Evolutionary conservation across 2,113 vertebrate genomes (phyloP).

Genomic region (Sprattus sprattus): DNA sequence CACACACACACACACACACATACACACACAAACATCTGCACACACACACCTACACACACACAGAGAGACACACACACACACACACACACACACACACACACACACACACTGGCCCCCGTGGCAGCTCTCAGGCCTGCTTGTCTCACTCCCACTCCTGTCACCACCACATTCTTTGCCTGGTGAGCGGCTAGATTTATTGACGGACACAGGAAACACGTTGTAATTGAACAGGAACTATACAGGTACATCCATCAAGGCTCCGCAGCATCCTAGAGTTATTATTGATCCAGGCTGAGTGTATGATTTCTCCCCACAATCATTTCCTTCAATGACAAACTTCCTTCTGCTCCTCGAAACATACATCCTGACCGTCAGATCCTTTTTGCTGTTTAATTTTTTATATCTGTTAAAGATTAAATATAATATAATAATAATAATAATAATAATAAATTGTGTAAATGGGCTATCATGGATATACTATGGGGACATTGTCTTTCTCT

Average conservation of each 20-base stretch:
- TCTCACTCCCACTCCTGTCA: constrained; percentile 69
- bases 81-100: constrained; percentile 14
- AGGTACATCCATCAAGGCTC: constrained; percentile 46
- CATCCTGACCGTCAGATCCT: background rate
- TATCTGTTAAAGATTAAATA: background rate
- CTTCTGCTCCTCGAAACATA: background rate
- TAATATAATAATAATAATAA: too few relatives aligned
- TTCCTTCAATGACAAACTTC: background rate
- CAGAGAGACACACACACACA: background rate
- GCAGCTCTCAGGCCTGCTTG: background rate
- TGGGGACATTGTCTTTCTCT: background rate
- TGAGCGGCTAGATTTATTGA: constrained; percentile 59
- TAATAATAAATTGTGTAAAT: background rate
- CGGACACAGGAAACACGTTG: constrained; percentile 53
- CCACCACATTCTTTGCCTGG: constrained; percentile 66
- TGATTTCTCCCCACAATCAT: background rate
- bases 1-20: background rate
- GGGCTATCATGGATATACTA: background rate
- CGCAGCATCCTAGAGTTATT: constrained; percentile 42
- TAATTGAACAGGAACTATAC: constrained; percentile 50
- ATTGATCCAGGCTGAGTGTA: constrained; percentile 42
- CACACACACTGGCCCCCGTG: background rate
- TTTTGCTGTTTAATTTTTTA: background rate
- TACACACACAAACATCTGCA: background rate
- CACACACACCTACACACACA: constrained; percentile 19